Base-by-base conservation (phyloP, 2,797 vertebrate genomes). In the Alcedo atthis region DNA sequence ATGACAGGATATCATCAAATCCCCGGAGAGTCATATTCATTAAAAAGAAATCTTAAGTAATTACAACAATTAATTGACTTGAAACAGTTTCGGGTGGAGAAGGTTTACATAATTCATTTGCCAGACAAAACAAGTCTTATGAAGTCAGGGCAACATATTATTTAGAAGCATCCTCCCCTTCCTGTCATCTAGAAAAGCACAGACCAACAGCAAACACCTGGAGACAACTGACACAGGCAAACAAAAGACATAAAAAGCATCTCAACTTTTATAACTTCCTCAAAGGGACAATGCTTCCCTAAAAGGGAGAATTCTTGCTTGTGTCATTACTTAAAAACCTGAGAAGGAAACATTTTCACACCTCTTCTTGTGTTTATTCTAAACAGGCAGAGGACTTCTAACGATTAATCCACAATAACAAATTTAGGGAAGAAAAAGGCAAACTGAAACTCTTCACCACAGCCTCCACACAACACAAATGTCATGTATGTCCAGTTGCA, bases 21-120 rank as follows among this genome's bases (percentile, higher is more conserved):
- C 98, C 97, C 98, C 8, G 82, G 98, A 98, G 98, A 98, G 97
- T 96, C 97, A 97, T 98, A 98, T 98, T 98, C 98, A 98, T 98
- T 98, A 98, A 98, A 98, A 98, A 98, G 98, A 98, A 98, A 98
- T 98, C 98, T 98, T 98, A 98, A 98, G 98, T 98, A 98, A 98
- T 98, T 98, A 98, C 98, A 98, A 98, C 98, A 98, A 98, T 98
- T 98, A 98, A 98, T 98, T 98, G 98, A 98, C 98, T 98, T 98
- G 98, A 98, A 98, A 98, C 97, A 97, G 98, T 98, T 98, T 98
- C 97, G 97, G 97, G 97, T 98, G 97, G 97, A 96, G 97, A 97
- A 98, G 98, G 97, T 98, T 98, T 98, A 98, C 98, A 98, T 98
- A 98, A 98, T 98, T 98, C 98, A 98, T 98, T 98, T 97, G 95